A percentile compares a stretch with the other conserved stretches of the same genome.
Conservation (phyloP, 2,797 vertebrate genomes). For the Rhodeus uyekii region DNA sequence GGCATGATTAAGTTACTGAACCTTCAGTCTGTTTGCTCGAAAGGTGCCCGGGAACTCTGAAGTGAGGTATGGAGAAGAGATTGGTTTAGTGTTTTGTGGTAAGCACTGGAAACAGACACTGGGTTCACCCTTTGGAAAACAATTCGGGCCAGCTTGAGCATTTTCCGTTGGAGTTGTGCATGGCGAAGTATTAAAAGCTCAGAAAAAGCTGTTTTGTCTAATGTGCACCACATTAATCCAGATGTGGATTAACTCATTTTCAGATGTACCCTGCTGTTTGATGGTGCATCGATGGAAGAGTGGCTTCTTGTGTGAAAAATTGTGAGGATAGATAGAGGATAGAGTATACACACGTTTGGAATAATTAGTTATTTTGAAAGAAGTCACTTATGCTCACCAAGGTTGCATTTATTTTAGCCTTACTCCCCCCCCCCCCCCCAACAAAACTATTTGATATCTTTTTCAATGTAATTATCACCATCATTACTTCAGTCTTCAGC, state of each 20-base stretch:
- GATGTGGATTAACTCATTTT: conserved; percentile 26
- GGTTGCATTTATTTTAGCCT: too few species aligned
- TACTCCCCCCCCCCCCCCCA: too few species aligned
- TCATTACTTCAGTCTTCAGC: background rate
- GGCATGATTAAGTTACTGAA: conserved; percentile 65
- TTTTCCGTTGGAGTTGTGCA: conserved; percentile 1
- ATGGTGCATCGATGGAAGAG: conserved; percentile 49
- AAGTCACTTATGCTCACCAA: background rate
- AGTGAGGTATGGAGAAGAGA: conserved; percentile 67
- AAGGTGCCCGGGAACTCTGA: conserved; percentile 70
- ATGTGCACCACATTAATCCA: conserved; percentile 17
- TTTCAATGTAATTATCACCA: too few species aligned
- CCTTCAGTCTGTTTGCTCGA: conserved; percentile 74
- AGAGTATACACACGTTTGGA: background rate
- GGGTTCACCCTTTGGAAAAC: conserved; percentile 6
- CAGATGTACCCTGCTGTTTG: conserved; percentile 56
- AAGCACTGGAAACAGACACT: conserved; percentile 46
- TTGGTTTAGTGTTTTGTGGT: conserved; percentile 72
- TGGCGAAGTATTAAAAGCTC: background rate
- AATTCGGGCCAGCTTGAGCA: background rate
- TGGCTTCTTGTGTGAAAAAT: background rate
- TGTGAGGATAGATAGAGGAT: background rate
- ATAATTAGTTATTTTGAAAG: background rate
- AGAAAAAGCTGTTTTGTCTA: conserved; percentile 18
- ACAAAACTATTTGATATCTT: too few species aligned